phyloP scores from a whole-genome alignment of 1,140 invertebrate genomes.

The Penaeus japonicus region DNA sequence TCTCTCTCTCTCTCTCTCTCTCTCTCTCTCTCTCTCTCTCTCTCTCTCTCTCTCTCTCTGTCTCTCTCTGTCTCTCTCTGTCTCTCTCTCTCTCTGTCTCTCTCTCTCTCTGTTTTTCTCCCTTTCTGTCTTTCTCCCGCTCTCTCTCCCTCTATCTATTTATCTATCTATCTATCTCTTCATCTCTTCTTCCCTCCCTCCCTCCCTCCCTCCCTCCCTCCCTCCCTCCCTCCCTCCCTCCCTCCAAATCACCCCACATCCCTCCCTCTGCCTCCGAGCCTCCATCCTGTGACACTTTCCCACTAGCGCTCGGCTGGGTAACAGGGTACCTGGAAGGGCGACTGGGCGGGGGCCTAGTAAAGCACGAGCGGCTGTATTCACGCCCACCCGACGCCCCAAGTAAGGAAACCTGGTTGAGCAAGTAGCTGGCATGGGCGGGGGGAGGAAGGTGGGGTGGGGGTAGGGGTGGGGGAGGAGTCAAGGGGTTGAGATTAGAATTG shows the following conservation, averaged over 20 bases:
- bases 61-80: neutral
- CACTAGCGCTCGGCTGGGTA: too few relatives aligned
- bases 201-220: neutral
- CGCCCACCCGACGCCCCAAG: too few relatives aligned
- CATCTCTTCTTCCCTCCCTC: neutral
- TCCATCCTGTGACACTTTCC: too few relatives aligned
- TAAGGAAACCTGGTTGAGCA: too few relatives aligned
- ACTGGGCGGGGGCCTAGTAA: too few relatives aligned
- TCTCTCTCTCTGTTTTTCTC: neutral
- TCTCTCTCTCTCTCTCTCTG: neutral
- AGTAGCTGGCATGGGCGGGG: too few relatives aligned
- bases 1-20: neutral
- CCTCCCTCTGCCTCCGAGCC: neutral
- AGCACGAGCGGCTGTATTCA: too few relatives aligned
- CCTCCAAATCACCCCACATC: neutral
- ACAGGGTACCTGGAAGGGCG: too few relatives aligned
- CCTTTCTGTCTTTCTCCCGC: neutral
- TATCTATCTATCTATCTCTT: neutral
- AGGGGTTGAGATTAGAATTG: too few relatives aligned
- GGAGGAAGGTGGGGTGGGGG: too few relatives aligned
- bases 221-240: neutral
- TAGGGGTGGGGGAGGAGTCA: too few relatives aligned
- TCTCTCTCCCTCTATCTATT: neutral
- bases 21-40: neutral
- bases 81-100: neutral